These are phyloP conservation scores for Pelagia noctiluca DNA, from an alignment of 30 jellyfish, hydroid and myxozoan species.

Conservation along the genomic window DNA sequence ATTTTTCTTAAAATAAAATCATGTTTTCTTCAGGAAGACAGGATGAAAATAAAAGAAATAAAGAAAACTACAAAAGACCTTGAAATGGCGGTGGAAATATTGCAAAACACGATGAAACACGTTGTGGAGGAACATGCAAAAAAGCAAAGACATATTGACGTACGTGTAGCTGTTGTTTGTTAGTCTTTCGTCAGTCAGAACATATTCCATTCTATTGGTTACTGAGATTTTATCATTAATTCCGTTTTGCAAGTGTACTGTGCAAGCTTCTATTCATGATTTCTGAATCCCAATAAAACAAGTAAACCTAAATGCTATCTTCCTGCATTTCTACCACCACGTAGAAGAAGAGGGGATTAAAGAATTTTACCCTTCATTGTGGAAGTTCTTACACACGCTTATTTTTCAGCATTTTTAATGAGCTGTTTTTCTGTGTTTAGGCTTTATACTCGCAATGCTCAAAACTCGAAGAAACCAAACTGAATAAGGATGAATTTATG, in stretches of 20 bases:
- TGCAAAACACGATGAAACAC: slow-evolving; percentile 55
- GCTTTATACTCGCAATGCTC: background rate
- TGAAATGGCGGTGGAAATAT: slow-evolving; percentile 28
- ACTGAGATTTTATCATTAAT: background rate
- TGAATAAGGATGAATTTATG: no score
- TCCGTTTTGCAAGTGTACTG: background rate
- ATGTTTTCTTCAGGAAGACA: slow-evolving; percentile 26
- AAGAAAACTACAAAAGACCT: slow-evolving; percentile 20
- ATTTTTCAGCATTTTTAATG: background rate
- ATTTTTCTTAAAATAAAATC: no score
- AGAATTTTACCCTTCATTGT: no score
- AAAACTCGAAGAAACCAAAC: slow-evolving; percentile 48
- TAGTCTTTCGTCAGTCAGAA: background rate
- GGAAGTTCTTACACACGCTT: background rate
- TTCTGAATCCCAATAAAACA: no score
- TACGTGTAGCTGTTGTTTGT: background rate
- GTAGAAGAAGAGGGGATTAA: no score
- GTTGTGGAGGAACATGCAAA: slow-evolving; percentile 45
- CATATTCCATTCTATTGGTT: background rate
- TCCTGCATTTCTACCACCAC: no score
- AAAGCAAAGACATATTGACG: slow-evolving; percentile 50
- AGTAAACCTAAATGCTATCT: no score
- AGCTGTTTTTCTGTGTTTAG: background rate
- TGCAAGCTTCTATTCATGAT: no score
- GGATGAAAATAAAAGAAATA: slow-evolving; percentile 9